A percentile compares a stretch with the other conserved stretches of the same genome.
These are phyloP conservation scores for Upupa epops DNA, from an alignment of 2,113 vertebrate species.

Conservation along the genomic window DNA sequence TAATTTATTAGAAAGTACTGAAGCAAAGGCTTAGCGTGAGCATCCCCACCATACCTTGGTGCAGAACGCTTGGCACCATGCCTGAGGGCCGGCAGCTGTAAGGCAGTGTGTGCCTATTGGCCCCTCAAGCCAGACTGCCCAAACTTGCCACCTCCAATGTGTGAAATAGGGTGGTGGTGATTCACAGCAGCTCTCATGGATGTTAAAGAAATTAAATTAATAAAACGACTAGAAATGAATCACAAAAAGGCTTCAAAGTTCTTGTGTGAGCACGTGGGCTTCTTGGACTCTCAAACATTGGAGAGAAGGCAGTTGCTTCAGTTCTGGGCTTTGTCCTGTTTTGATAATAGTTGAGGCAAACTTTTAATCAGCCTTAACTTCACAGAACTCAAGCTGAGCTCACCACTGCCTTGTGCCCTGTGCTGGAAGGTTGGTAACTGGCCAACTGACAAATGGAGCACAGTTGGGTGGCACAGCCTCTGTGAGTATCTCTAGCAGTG, in stretches of 20 bases:
- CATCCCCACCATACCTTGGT: neutral
- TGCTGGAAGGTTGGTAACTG: neutral
- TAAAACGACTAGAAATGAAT: neutral
- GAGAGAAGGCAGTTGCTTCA: neutral
- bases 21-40: neutral
- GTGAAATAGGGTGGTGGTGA: neutral
- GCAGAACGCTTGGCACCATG: accelerated
- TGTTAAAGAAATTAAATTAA: neutral
- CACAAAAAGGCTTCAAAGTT: neutral
- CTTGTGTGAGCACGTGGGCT: neutral
- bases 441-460: neutral
- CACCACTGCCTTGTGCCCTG: accelerated
- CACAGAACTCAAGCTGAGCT: accelerated
- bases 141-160: neutral
- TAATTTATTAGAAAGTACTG: neutral
- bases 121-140: neutral
- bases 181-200: neutral
- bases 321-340: neutral
- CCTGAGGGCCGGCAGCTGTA: neutral
- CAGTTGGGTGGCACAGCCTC: accelerated
- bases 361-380: neutral
- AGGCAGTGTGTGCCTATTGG: neutral
- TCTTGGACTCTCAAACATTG: neutral
- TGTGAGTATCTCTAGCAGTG: neutral
- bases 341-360: neutral